Evolutionary conservation across 2,888 invertebrate species (phyloP).

Genomic region (Selenia dentaria): DNA sequence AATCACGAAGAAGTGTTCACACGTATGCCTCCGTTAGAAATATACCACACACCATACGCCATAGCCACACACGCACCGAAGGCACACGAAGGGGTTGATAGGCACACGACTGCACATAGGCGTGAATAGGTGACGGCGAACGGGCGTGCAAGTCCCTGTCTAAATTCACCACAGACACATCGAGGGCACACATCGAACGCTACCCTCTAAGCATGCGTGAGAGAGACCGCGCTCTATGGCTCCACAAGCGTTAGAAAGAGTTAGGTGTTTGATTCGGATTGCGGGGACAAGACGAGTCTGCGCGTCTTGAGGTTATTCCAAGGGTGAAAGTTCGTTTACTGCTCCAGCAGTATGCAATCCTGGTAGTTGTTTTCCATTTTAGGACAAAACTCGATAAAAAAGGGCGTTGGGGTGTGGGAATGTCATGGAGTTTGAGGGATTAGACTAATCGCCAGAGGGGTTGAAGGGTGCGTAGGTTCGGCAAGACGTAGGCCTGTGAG

Average conservation of each 20-base stretch:
- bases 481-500: constrained; percentile 23
- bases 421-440: constrained; percentile 41
- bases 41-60: constrained; percentile 63
- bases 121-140: background rate
- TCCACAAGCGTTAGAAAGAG: constrained; percentile 65
- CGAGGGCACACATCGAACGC: constrained; percentile 39
- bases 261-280: constrained; percentile 56
- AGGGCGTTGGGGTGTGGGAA: constrained; percentile 62
- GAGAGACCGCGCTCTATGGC: constrained; percentile 46
- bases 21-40: constrained; percentile 71
- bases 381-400: constrained; percentile 84
- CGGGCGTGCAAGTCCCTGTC: constrained; percentile 51
- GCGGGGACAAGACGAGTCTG: constrained; percentile 70
- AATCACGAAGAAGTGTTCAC: constrained; percentile 59
- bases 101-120: constrained; percentile 4
- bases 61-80: constrained; percentile 75
- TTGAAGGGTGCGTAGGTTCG: constrained; percentile 59
- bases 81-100: constrained; percentile 60
- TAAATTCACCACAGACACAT: constrained; percentile 56
- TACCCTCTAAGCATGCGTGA: constrained; percentile 65
- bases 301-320: constrained; percentile 71
- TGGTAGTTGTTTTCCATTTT: constrained; percentile 84
- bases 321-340: constrained; percentile 70
- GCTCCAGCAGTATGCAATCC: constrained; percentile 59
- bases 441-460: constrained; percentile 50